Percentiles rank a stretch among this genome's conserved stretches.
Evolutionary conservation across 2,797 vertebrate species (phyloP).

Genomic region (Pangasius larnaudii): DNA sequence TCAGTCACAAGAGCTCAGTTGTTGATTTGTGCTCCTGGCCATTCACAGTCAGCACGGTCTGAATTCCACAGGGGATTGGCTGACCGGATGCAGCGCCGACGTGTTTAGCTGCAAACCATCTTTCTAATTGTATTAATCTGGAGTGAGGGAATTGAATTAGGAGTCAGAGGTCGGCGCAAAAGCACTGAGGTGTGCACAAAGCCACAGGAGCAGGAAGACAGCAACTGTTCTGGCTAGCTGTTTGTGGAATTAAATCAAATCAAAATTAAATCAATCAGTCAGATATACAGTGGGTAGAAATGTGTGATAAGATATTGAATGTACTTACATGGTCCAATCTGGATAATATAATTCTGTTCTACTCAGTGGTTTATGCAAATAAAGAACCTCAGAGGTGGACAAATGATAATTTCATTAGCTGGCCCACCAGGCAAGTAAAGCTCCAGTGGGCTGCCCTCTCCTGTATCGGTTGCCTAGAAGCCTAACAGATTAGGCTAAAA

Average conservation of each 20-base stretch:
- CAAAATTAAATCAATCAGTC: conserved; percentile 62
- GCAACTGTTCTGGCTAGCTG: conserved; percentile 40
- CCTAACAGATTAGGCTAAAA: not conserved
- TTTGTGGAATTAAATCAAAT: conserved; percentile 57
- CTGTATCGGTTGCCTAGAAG: not conserved
- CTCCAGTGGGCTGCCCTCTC: not conserved
- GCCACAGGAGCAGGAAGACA: not conserved
- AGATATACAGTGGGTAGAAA: conserved; percentile 50
- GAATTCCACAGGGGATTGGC: conserved; percentile 49
- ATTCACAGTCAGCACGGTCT: conserved; percentile 53
- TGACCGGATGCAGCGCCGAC: conserved; percentile 27
- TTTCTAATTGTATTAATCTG: conserved; percentile 67
- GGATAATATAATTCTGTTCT: not conserved
- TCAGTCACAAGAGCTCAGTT: conserved; percentile 57
- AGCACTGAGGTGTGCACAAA: conserved; percentile 34
- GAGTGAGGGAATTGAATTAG: conserved; percentile 64
- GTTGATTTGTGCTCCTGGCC: conserved; percentile 53
- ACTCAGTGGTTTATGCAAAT: conserved; percentile 36
- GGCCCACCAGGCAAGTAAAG: not conserved
- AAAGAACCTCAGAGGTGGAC: not conserved
- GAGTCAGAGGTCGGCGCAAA: conserved; percentile 43
- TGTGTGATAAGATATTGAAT: conserved; percentile 57
- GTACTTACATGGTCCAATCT: not conserved
- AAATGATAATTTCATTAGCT: not conserved
- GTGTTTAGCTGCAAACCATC: conserved; percentile 60